phyloP scores from a whole-genome alignment of 2,888 invertebrate species.

The Opisthograptis luteolata region DNA sequence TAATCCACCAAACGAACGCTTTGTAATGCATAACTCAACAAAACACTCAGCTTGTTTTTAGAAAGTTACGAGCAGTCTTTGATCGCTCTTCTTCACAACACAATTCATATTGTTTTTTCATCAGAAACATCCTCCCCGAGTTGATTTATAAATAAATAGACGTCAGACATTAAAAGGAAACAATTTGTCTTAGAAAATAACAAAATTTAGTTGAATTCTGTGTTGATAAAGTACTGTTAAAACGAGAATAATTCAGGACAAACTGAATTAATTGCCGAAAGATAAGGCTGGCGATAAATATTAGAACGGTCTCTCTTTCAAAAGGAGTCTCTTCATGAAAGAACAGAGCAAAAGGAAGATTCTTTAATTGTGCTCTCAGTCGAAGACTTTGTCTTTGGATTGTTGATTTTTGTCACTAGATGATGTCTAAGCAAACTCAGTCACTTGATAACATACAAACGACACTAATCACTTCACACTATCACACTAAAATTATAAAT shows the following conservation, averaged over 20 bases:
- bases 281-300: conserved; percentile 60
- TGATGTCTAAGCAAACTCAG: background rate
- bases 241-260: conserved; percentile 49
- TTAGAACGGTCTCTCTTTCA: conserved; percentile 39
- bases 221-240: conserved; percentile 55
- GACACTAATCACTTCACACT: too few relatives aligned
- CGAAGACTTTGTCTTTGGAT: conserved; percentile 6
- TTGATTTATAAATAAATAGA: conserved; percentile 27
- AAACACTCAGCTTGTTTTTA: conserved; percentile 4
- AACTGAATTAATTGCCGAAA: conserved; percentile 61
- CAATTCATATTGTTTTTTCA: conserved; percentile 32
- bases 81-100: conserved; percentile 17
- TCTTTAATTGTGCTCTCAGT: conserved; percentile 7
- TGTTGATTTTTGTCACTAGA: conserved; percentile 2
- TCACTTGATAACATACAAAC: too few relatives aligned
- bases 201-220: conserved; percentile 52
- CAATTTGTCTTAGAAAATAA: conserved; percentile 28
- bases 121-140: conserved; percentile 13
- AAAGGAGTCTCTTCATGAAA: conserved; percentile 34
- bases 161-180: conserved; percentile 26
- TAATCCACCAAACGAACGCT: background rate
- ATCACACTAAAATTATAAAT: too few relatives aligned
- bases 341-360: conserved; percentile 7
- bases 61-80: conserved; percentile 15
- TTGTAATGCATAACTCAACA: background rate